Evolutionary conservation across 2,113 vertebrate genomes (phyloP).

Genomic region (Erpornis zantholeuca): DNA sequence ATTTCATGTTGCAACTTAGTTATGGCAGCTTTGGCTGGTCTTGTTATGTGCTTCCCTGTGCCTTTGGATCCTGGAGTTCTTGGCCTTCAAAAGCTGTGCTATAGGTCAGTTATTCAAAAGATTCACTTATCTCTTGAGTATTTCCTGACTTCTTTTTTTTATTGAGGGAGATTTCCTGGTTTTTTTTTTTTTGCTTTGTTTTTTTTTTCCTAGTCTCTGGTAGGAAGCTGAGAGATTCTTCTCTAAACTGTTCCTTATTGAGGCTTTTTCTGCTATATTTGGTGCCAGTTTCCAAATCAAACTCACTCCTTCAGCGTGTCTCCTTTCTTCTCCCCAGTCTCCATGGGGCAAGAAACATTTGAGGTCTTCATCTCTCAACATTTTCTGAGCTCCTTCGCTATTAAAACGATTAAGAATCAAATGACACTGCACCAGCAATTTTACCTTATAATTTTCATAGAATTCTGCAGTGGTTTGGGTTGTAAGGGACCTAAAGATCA

Average conservation of each 20-base stretch:
- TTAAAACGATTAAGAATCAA: background rate
- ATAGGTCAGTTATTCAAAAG: background rate
- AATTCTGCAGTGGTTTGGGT: background rate
- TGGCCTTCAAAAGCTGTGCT: background rate
- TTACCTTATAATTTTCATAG: background rate
- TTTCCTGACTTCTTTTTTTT: background rate
- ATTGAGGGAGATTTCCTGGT: background rate
- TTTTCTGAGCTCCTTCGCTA: background rate
- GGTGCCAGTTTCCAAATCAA: background rate
- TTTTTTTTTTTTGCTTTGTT: background rate
- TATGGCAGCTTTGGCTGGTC: background rate
- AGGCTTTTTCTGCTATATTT: background rate
- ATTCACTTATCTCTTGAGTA: background rate
- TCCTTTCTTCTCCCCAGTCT: background rate
- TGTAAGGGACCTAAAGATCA: background rate
- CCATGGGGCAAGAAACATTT: background rate
- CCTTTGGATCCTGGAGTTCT: background rate
- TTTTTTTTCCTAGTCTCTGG: background rate
- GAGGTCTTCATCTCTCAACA: background rate
- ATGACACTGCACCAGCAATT: background rate
- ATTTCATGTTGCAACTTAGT: background rate
- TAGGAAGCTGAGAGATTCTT: background rate
- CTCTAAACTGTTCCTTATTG: background rate
- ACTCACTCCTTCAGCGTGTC: background rate
- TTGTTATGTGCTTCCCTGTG: background rate